Base-by-base conservation (phyloP, 2,888 invertebrate species). In the Chrysotoxum bicinctum region DNA sequence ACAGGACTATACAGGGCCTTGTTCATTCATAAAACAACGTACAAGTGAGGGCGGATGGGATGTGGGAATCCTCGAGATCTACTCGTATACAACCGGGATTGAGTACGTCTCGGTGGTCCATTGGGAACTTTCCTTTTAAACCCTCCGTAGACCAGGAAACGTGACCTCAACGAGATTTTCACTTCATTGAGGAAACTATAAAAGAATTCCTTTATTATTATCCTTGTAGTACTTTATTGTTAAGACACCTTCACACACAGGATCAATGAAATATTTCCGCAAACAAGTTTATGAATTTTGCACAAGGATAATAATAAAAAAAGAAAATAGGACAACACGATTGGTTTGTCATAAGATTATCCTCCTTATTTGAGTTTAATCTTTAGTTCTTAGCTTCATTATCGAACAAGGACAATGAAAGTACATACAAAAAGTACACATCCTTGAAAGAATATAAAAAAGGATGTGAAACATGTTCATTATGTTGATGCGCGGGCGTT, bases 241-340 rank as follows among this genome's bases (percentile, higher is more conserved):
- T 43, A 72, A 54, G 64, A 69, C 62, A 74, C 68, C 72, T 77
- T 64, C 37, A 40, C 52, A 75, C 68, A 75, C 8, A 54, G 75
- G 84, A 80, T 80, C 84, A 80, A 85, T 76, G 80, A 76, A 85
- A 85, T 73, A 76, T 68, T 85, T 85, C 84, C 80, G 84, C 84
- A 85, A 85, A 85, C 80, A 84, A 73, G 43, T 69, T 56, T 19
- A 58, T 21, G 16, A 48, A 32, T 50, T 50, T 76, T 66, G 81
- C 76, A 81, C 69, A 76, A 54, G 26, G 68, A 40, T 40, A 73
- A 64, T 21, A 60, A 43, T 70, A 52, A 21, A 23, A 26, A 3
- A 14, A 23, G 6, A 14, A 48, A 48, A 21, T 23, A 26, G 14
- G 3, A 50, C 8, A 70, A 56, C 74, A 72, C 80, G 76, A 85